Evolutionary conservation across 2,113 vertebrate genomes (phyloP).

Genomic region (Cichladusa arquata): DNA sequence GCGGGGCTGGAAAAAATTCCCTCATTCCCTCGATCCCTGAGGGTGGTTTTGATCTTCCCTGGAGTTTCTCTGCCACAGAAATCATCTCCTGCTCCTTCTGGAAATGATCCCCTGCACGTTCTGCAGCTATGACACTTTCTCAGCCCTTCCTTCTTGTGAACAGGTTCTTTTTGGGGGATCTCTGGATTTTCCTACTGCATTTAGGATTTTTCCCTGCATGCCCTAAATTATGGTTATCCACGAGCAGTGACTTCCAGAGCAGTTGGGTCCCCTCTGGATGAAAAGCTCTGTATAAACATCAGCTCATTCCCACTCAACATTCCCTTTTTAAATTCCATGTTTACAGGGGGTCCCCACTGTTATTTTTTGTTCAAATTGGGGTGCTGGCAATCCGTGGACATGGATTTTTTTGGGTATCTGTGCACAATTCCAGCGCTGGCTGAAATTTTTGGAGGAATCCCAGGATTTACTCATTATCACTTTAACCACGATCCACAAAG

Average conservation of each 20-base stretch:
- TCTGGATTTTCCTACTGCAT: background rate
- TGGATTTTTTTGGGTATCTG: background rate
- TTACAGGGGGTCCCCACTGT: background rate
- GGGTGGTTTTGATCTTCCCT: background rate
- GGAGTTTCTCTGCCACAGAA: background rate
- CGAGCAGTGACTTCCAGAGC: background rate
- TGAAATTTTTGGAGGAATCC: slow-evolving; percentile 20
- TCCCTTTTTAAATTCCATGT: background rate
- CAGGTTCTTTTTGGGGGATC: background rate
- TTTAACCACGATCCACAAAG: slow-evolving; percentile 20
- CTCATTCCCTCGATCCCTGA: background rate
- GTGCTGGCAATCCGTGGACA: background rate
- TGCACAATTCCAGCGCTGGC: background rate
- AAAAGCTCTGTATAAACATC: background rate
- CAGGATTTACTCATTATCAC: slow-evolving; percentile 57
- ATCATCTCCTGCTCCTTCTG: background rate
- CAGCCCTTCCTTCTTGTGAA: background rate
- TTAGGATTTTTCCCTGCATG: background rate
- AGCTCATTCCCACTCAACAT: background rate
- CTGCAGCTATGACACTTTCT: background rate
- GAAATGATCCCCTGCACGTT: background rate
- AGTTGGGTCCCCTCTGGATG: background rate
- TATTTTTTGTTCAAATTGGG: background rate
- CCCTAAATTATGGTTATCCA: background rate
- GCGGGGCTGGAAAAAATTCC: background rate